Evolutionary conservation across 1,140 invertebrate genomes (phyloP).

Genomic region (Dendroctonus valens): DNA sequence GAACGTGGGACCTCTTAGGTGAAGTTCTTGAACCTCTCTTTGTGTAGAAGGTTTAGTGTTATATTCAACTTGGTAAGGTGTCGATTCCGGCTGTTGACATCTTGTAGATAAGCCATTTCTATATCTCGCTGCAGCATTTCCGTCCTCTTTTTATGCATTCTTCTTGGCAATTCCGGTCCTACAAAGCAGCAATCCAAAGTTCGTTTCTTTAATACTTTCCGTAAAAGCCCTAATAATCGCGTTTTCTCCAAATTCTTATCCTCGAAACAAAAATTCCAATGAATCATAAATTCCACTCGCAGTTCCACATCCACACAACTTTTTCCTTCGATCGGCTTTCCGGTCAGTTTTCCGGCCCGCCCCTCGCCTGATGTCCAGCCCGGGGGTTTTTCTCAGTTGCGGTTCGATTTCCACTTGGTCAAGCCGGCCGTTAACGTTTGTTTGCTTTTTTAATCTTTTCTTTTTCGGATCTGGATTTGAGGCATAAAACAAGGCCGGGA

Average conservation of each 20-base stretch:
- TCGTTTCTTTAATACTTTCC: no score
- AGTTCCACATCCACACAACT: background rate
- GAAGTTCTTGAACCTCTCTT: no score
- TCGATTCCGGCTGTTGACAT: no score
- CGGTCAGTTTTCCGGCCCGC: constrained; percentile 16
- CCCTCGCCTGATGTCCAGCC: background rate
- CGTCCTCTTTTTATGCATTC: no score
- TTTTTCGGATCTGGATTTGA: constrained; percentile 21
- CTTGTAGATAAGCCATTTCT: no score
- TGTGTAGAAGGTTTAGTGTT: no score
- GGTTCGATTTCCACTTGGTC: constrained; percentile 34
- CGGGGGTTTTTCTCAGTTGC: constrained; percentile 17
- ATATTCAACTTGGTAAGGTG: no score
- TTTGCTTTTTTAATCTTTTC: constrained; percentile 33
- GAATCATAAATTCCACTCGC: constrained; percentile 27
- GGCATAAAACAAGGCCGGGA: constrained; percentile 15
- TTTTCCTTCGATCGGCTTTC: constrained; percentile 20
- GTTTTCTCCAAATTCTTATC: background rate
- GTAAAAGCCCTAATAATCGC: background rate
- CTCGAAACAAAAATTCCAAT: constrained; percentile 11
- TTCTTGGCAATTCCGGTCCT: no score
- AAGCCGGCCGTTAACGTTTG: constrained; percentile 29
- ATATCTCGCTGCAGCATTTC: no score
- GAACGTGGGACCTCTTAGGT: no score
- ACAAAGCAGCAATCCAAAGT: no score